Evolutionary conservation across 2,888 invertebrate genomes (phyloP).

Genomic region (Tryphoninae sp.): DNA sequence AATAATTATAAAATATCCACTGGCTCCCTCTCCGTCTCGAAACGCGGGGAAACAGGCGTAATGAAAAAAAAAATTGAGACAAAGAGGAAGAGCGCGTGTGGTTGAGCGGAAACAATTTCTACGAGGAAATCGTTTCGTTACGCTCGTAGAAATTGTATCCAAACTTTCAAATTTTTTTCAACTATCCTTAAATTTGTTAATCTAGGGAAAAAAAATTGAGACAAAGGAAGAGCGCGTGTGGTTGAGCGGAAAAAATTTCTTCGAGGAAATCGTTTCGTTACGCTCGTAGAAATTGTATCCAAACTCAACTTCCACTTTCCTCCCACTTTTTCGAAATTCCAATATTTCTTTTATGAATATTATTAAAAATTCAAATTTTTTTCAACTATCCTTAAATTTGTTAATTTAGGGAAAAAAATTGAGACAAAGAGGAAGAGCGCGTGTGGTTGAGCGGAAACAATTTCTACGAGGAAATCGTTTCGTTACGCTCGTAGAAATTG

Average conservation of each 20-base stretch:
- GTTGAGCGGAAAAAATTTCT: neutral
- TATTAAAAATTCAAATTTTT: too few relatives aligned
- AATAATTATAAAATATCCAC: constrained; percentile 70
- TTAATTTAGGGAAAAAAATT: neutral
- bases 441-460: neutral
- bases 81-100: neutral
- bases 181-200: too few relatives aligned
- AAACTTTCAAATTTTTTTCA: too few relatives aligned
- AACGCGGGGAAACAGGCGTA: constrained; percentile 70
- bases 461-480: neutral
- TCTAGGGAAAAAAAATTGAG: too few relatives aligned
- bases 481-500: neutral
- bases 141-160: neutral
- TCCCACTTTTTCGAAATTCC: too few relatives aligned
- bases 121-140: neutral
- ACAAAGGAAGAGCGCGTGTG: neutral
- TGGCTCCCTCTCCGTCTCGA: constrained; percentile 48
- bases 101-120: neutral
- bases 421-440: neutral
- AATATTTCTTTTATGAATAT: too few relatives aligned
- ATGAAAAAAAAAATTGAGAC: constrained; percentile 59
- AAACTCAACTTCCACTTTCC: too few relatives aligned
- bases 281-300: neutral
- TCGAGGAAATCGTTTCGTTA: neutral
- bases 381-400: too few relatives aligned